Base-by-base conservation (phyloP, 1,140 invertebrate genomes). In the Ruditapes philippinarum region DNA sequence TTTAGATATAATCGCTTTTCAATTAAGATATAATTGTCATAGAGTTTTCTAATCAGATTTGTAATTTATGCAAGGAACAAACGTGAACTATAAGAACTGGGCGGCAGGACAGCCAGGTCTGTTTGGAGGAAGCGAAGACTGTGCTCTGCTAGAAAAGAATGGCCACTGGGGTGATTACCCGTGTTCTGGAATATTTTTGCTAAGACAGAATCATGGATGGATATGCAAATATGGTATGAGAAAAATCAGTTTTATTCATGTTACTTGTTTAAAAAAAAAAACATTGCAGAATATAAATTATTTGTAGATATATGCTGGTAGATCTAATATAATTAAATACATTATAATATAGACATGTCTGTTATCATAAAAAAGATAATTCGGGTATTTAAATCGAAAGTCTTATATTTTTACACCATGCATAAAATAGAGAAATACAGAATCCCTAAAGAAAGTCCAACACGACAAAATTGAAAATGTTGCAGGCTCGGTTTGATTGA, bases 121-220 rank as follows among this genome's bases (percentile, higher is more conserved):
- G 28, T 4, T 68, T 1, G 60, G 33, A 19, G 28, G 42, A 2
- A 38, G 28, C 36, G 87, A 89, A 33, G 87, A 89, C 78, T 89
- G 87, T 36, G 87, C 42, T 28, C 40, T 73, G 33, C 31, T 89
- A 19, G 78, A 82, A 38, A 36, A 57, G 19, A 70, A 36, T 19
- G 87, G 87, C 1, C 5, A 19, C 5, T 89, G 87, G 87, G 57
- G 68, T 54, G 87, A 89, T 38, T 89, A 73, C 49, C 65, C 51
- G 4, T 89, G 87, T 73, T 11, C 73, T 4, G 87, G 80, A 49
- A 36, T 89, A 31, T 42, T 70, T 2, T 74, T 89, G 36, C 36
- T 19, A 12, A 51, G 31, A 40, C 76, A 82, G 22, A 51, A 68
- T 19, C 87, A 89, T 38, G 54, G 68, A 31, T 89, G 68, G 79